Evolutionary conservation across 2,797 vertebrate species (phyloP).

Genomic region (Poecile montanus): DNA sequence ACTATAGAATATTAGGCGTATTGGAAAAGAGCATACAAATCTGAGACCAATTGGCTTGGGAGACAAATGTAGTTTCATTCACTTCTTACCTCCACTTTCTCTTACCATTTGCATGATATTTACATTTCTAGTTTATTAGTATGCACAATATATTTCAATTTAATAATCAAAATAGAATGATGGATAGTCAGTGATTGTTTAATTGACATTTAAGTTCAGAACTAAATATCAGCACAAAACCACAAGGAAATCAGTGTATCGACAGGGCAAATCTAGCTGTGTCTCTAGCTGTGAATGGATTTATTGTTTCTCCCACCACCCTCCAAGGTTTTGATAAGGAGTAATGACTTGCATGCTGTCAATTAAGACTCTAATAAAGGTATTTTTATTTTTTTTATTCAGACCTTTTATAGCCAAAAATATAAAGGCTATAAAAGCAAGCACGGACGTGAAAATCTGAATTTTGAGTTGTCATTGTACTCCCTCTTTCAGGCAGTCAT

Average conservation of each 20-base stretch:
- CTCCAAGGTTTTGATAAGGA: not conserved
- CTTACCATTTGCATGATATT: not conserved
- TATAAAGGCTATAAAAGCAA: not conserved
- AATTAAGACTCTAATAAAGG: not conserved
- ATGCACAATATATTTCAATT: not conserved
- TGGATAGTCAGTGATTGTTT: not conserved
- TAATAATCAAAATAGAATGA: not conserved
- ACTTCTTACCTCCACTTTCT: not conserved
- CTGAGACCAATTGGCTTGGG: not conserved
- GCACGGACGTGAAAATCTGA: not conserved
- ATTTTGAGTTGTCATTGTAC: not conserved
- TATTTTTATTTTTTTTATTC: not conserved
- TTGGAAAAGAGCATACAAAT: constrained; percentile 28
- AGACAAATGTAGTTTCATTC: not conserved
- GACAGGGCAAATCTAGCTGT: not conserved
- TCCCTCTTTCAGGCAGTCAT: not conserved
- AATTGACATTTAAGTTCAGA: not conserved
- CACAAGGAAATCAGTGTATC: not conserved
- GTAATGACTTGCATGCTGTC: not conserved
- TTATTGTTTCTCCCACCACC: not conserved
- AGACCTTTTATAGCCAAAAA: not conserved
- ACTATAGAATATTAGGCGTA: constrained; percentile 8
- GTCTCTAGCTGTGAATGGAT: not conserved
- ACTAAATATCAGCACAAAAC: not conserved
- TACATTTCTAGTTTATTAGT: not conserved